Evolutionary conservation across 1,140 invertebrate species (phyloP).

Genomic region (Mercenaria mercenaria): DNA sequence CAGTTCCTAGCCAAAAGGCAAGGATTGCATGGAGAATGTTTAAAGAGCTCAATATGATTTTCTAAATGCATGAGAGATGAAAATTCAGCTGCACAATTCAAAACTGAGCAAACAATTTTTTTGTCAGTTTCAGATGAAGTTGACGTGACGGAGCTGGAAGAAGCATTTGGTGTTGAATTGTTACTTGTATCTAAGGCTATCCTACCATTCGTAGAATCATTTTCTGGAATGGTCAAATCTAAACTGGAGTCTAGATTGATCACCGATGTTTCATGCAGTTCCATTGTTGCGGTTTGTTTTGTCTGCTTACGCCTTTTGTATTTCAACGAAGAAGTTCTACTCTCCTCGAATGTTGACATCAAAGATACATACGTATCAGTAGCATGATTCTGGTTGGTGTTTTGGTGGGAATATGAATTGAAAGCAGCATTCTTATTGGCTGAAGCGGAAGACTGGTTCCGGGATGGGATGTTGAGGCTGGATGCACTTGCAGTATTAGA

Average conservation of each 20-base stretch:
- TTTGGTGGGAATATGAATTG: neutral
- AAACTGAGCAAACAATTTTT: conserved; percentile 27
- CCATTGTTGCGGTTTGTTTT: neutral
- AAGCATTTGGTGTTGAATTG: neutral
- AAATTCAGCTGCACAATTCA: conserved; percentile 53
- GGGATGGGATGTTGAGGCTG: conserved; percentile 26
- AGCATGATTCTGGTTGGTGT: neutral
- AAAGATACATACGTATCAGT: neutral
- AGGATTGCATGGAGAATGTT: conserved; percentile 60
- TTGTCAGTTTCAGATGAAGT: neutral
- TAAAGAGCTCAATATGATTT: conserved; percentile 40
- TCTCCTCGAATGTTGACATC: neutral
- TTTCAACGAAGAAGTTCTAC: neutral
- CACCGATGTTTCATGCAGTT: neutral
- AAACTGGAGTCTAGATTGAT: neutral
- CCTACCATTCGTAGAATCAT: neutral
- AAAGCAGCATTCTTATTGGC: neutral
- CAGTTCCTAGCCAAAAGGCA: neutral
- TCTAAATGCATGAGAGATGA: neutral
- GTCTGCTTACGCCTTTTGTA: neutral
- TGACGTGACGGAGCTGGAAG: neutral
- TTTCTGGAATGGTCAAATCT: neutral
- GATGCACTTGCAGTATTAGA: conserved; percentile 17
- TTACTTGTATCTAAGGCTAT: neutral
- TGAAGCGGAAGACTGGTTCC: neutral